phyloP scores from a whole-genome alignment of 2,113 vertebrate species.

The Vombatus ursinus region DNA sequence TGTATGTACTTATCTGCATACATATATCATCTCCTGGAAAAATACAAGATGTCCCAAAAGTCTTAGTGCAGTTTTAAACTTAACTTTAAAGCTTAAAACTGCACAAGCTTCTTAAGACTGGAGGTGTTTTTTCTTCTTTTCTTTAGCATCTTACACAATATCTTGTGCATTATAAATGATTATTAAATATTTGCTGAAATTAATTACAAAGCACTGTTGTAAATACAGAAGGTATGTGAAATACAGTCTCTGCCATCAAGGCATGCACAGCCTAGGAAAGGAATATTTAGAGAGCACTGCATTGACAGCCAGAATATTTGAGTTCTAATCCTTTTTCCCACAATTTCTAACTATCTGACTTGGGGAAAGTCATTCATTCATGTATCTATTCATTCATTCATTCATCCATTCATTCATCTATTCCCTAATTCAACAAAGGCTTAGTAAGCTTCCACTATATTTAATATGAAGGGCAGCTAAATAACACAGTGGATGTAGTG shows the following conservation, averaged over 20 bases:
- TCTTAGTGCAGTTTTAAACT: background rate
- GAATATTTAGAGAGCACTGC: background rate
- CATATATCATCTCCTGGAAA: background rate
- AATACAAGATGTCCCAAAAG: background rate
- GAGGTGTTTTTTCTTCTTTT: background rate
- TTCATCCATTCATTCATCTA: background rate
- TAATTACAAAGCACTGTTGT: background rate
- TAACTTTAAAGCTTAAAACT: background rate
- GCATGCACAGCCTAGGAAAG: background rate
- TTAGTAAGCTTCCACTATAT: background rate
- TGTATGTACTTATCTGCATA: background rate
- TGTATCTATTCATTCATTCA: too few species aligned
- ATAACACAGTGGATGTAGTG: too few species aligned
- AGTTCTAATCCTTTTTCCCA: too few species aligned
- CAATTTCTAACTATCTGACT: background rate
- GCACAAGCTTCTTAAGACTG: background rate
- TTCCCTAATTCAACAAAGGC: background rate
- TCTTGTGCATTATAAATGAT: background rate
- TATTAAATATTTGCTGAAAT: background rate
- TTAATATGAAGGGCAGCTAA: too few species aligned
- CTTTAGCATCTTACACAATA: background rate
- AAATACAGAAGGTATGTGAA: background rate
- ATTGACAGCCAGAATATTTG: background rate
- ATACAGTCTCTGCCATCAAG: background rate
- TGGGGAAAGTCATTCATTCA: background rate